A percentile compares a stretch with the other conserved stretches of the same genome.
These are phyloP conservation scores for Tipula confusa DNA, from an alignment of 2,888 invertebrate species.

Conservation along the genomic window DNA sequence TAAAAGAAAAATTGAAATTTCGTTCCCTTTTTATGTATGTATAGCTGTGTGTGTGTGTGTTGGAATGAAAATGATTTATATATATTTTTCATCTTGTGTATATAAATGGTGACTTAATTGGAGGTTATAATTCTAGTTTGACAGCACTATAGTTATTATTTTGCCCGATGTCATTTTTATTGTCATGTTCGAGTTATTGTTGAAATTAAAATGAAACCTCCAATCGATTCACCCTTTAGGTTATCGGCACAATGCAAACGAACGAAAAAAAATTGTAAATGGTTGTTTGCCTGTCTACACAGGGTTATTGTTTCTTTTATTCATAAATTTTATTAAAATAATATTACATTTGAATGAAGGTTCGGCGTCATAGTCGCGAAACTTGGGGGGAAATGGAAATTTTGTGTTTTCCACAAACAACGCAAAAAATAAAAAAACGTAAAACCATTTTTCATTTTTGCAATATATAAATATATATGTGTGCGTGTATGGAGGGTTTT, in stretches of 20 bases:
- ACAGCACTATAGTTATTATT: too few species aligned
- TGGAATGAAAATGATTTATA: not conserved
- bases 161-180: too few species aligned
- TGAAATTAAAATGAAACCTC: too few species aligned
- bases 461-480: too few species aligned
- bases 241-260: too few species aligned
- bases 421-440: not conserved
- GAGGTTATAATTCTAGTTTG: too few species aligned
- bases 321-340: conserved; percentile 13
- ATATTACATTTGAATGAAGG: not conserved
- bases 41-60: not conserved
- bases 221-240: too few species aligned
- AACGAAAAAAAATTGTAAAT: not conserved
- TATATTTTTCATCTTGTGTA: not conserved
- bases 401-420: not conserved
- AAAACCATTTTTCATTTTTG: not conserved
- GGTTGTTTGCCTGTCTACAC: not conserved
- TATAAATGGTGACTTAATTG: not conserved
- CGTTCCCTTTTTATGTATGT: not conserved
- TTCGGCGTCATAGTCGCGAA: not conserved
- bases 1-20: conserved; percentile 20
- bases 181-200: too few species aligned
- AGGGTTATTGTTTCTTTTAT: not conserved
- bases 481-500: too few species aligned
- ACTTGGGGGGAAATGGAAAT: not conserved